Evolutionary conservation across 1,140 invertebrate genomes (phyloP), one percentile per base, ranked within the genome.

Genomic region (Brachionus plicatilis): DNA sequence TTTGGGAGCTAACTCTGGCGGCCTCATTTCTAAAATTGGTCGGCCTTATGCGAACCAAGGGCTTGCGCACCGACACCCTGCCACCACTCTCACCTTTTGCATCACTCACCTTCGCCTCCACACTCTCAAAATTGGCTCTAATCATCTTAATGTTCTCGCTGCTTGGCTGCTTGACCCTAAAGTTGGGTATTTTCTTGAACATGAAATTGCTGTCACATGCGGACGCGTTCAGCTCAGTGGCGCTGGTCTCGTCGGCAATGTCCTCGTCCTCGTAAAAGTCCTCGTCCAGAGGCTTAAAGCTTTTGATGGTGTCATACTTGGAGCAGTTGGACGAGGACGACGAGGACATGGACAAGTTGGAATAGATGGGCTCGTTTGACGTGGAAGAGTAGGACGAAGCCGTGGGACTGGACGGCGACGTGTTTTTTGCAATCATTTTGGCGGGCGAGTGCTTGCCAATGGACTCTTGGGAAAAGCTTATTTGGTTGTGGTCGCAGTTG

Each of bases 211-310:
- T 72, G 29, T 72, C 68, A 68, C 66, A 68, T 12, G 33, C 12
- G 0, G 70, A 75, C 45, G 70, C 6, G 20, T 43, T 43, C 3
- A 68, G 66, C 27, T 68, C 66, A 68, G 29, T 33, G 43, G 3
- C 33, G 12, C 33, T 24, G 7, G 43, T 47, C 5, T 76, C 72
- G 3, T 76, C 27, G 5, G 27, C 27, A 9, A 50, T 47, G 47
- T 76, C 72, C 11, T 76, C 72, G 14, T 76, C 45, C 53, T 76
- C 72, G 50, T 76, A 76, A 76, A 50, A 76, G 27, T 76, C 72
- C 41, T 76, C 72, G 27, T 76, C 72, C 14, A 50, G 12, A 6
- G 72, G 72, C n/a, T 76, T 76, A 29, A 27, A 76, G 53, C 29
- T 76, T 76, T 76, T 76, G 43, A 76, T 50, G 33, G 72, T 50